Evolutionary conservation across 2,113 vertebrate genomes (phyloP).

Genomic region (Labrus mixtus): DNA sequence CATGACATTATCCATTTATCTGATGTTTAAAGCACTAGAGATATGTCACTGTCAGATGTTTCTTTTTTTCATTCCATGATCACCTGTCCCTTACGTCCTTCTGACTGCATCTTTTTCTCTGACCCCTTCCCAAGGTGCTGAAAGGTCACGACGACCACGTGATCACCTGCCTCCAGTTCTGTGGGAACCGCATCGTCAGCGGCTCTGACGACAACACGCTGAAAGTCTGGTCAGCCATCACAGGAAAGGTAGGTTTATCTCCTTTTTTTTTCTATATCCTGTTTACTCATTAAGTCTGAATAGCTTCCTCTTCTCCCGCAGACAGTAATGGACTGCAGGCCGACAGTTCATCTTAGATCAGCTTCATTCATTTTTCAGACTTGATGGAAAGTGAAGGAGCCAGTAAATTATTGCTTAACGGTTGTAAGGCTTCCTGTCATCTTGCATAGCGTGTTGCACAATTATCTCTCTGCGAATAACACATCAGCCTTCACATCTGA

Average conservation of each 20-base stretch:
- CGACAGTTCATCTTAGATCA: background rate
- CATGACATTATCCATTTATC: conserved; percentile 57
- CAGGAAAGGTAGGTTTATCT: conserved; percentile 90
- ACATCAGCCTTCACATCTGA: background rate
- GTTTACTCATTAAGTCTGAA: background rate
- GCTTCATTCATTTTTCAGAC: conserved; percentile 12
- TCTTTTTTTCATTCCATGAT: conserved; percentile 25
- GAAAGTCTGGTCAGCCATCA: conserved; percentile 98
- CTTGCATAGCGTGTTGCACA: background rate
- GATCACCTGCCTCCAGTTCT: conserved; percentile 99
- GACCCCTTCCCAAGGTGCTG: conserved; percentile 88
- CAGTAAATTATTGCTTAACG: background rate
- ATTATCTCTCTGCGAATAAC: background rate
- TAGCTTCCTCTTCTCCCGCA: background rate
- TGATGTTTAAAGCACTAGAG: conserved; percentile 46
- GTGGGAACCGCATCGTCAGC: conserved; percentile 97
- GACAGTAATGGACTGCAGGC: background rate
- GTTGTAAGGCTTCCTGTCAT: background rate
- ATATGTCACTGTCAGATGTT: conserved; percentile 34
- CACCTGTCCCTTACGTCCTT: background rate
- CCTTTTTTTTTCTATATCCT: background rate
- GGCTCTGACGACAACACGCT: conserved; percentile 99
- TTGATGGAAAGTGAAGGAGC: conserved; percentile 14
- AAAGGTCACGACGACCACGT: conserved; percentile 99
- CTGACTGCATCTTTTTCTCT: conserved; percentile 19